Conservation (phyloP, 2,797 vertebrate species). For the Sebastes iracundus region DNA sequence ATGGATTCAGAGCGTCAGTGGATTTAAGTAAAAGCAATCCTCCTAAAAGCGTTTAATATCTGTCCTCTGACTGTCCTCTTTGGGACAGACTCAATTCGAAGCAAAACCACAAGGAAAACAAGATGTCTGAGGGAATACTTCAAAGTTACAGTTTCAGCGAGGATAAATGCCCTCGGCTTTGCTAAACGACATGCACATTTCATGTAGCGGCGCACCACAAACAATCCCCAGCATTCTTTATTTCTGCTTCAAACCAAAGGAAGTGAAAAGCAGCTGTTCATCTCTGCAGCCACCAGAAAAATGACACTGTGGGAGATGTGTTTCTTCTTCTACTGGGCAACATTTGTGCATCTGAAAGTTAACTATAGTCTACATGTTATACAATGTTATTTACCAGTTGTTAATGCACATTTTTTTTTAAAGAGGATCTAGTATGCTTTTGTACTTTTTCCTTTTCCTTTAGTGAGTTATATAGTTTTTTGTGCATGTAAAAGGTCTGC, state of each 20-base stretch:
- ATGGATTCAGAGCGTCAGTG: neutral
- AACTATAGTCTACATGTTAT: neutral
- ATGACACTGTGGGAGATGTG: neutral
- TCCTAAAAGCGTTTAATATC: constrained; percentile 5
- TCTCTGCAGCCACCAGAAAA: constrained; percentile 10
- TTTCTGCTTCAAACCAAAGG: neutral
- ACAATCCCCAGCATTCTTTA: constrained; percentile 4
- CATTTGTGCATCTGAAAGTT: neutral
- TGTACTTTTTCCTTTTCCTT: no score
- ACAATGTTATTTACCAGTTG: neutral
- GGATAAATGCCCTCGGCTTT: constrained; percentile 13
- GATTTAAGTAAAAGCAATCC: neutral
- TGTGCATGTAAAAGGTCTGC: no score
- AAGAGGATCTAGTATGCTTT: no score
- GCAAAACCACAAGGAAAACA: constrained; percentile 9
- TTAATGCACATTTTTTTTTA: neutral
- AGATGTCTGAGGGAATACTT: constrained; percentile 4
- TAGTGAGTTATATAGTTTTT: no score
- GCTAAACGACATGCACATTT: constrained; percentile 31
- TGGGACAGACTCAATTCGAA: neutral
- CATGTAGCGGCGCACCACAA: constrained; percentile 11
- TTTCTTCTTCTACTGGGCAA: neutral
- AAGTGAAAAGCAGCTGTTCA: constrained; percentile 40
- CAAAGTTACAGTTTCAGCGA: neutral
- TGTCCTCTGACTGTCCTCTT: neutral